Evolutionary conservation across 2,113 vertebrate genomes (phyloP).

Genomic region (Paratilapia polleni): DNA sequence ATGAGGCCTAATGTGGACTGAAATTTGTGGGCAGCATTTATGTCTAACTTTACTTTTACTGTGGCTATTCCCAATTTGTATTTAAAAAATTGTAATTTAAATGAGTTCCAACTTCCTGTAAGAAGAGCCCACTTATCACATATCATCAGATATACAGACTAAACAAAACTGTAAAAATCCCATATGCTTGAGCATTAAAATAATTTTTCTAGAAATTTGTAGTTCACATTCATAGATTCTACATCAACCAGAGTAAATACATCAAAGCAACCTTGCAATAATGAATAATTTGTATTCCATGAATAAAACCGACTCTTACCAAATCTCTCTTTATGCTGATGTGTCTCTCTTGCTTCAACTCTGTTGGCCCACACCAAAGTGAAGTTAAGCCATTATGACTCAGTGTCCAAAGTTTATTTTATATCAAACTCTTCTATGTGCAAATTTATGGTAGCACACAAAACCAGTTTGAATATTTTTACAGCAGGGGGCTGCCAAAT

Average conservation of each 20-base stretch:
- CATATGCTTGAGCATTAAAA: not conserved
- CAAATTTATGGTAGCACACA: not conserved
- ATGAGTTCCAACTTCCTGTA: not conserved
- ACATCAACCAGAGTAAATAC: not conserved
- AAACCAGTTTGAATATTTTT: not conserved
- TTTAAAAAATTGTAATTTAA: not conserved
- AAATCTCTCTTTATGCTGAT: not conserved
- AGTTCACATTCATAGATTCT: not conserved
- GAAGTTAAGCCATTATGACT: not conserved
- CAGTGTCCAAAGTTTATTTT: not conserved
- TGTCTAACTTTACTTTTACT: no score
- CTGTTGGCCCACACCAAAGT: not conserved
- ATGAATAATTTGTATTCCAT: not conserved
- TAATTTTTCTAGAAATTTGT: not conserved
- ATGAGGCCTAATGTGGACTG: no score
- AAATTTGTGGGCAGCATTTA: no score
- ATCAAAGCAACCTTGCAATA: not conserved
- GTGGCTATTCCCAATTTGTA: no score
- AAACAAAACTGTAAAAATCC: no score
- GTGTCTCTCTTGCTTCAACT: not conserved
- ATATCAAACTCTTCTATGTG: not conserved
- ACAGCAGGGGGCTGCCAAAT: not conserved
- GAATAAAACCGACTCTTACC: not conserved
- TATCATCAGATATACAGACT: no score
- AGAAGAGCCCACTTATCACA: no score